Percentiles rank a stretch among this genome's conserved stretches.
Conservation (phyloP, 2,797 vertebrate species). For the Cyprinodon diabolis region DNA sequence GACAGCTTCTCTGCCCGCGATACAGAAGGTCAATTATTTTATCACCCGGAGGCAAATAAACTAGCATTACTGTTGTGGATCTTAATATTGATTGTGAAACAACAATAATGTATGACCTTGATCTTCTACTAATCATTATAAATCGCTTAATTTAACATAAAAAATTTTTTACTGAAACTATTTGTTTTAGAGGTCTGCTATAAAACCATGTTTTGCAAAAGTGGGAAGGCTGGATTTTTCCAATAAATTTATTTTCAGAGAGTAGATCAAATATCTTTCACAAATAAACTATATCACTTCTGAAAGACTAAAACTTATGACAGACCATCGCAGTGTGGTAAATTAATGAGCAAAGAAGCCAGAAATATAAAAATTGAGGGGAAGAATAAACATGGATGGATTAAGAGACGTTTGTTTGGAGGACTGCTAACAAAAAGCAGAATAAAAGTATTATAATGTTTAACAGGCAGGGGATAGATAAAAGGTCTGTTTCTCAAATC, state of each 20-base stretch:
- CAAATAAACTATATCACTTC: no score
- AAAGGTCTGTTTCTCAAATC: background rate
- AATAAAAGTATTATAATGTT: background rate
- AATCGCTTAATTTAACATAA: no score
- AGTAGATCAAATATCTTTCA: no score
- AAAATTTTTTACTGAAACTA: no score
- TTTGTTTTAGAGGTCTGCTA: background rate
- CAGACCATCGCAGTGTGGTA: background rate
- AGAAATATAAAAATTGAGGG: background rate
- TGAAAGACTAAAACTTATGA: background rate
- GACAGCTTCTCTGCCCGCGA: background rate
- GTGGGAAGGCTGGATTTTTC: background rate
- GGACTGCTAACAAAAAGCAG: background rate
- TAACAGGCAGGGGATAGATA: background rate
- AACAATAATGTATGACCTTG: background rate
- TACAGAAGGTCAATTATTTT: slow-evolving; percentile 9
- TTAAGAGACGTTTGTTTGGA: background rate
- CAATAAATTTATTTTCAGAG: no score
- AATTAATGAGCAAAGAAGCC: background rate
- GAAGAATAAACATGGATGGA: background rate
- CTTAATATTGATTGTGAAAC: slow-evolving; percentile 7
- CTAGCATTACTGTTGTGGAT: background rate
- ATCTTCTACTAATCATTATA: no score
- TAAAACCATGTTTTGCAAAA: background rate
- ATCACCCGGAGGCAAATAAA: slow-evolving; percentile 6